A percentile compares a stretch with the other conserved stretches of the same genome.
These are phyloP conservation scores for Spheniscus mendiculus DNA, from an alignment of 2,113 vertebrate species.

Conservation along the genomic window DNA sequence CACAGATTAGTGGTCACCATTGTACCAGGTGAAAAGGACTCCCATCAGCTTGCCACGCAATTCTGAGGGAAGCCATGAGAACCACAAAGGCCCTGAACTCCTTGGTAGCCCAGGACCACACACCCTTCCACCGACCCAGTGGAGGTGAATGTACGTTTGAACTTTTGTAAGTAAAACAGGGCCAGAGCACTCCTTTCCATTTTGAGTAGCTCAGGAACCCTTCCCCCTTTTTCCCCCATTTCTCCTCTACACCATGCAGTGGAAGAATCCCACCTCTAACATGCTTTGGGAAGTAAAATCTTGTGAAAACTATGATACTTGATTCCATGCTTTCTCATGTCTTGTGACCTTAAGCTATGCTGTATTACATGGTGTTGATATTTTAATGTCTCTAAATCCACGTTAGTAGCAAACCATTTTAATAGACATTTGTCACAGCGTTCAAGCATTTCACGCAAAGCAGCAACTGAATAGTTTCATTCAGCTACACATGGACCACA, in stretches of 20 bases:
- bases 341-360: not conserved
- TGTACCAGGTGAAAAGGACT: not conserved
- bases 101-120: not conserved
- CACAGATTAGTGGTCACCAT: not conserved
- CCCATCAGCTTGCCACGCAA: not conserved
- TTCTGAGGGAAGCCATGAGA: not conserved
- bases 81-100: not conserved
- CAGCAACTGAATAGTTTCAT: constrained; percentile 5
- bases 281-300: not conserved
- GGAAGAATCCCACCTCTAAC: not conserved
- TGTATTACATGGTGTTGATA: not conserved
- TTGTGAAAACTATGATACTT: not conserved
- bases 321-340: not conserved
- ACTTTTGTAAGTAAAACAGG: not conserved
- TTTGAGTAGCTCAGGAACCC: not conserved
- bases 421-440: constrained; percentile 3
- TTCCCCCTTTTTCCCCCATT: not conserved
- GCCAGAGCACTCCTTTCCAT: not conserved
- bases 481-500: constrained; percentile 47
- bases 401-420: constrained; percentile 17
- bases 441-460: not conserved
- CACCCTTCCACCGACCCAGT: not conserved
- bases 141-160: not conserved
- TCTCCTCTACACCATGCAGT: not conserved
- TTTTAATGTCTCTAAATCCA: constrained; percentile 3